Percentiles rank a stretch among this genome's conserved stretches.
phyloP scores from a whole-genome alignment of 2,797 vertebrate species.

The Numenius phaeopus region DNA sequence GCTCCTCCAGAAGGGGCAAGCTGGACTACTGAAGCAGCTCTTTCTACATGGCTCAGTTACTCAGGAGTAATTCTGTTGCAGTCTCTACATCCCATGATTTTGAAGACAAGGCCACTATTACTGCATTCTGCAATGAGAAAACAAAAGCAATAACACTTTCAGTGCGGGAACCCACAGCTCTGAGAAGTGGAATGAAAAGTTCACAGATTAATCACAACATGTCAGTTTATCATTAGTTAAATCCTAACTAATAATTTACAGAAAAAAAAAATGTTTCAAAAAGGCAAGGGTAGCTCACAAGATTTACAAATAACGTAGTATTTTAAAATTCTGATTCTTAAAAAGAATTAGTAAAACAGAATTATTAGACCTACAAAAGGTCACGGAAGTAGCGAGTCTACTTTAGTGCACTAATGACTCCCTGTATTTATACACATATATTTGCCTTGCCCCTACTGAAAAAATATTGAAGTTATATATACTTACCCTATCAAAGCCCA shows the following conservation, averaged over 20 bases:
- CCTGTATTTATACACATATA: background rate
- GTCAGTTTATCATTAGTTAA: background rate
- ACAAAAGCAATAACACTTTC: slow-evolving; percentile 30
- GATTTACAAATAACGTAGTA: background rate
- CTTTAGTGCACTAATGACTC: background rate
- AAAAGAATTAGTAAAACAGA: background rate
- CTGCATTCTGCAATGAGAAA: slow-evolving; percentile 90
- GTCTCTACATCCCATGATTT: slow-evolving; percentile 99
- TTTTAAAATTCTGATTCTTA: background rate
- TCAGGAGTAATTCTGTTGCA: slow-evolving; percentile 97
- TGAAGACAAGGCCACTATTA: slow-evolving; percentile 99
- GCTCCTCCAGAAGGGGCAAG: slow-evolving; percentile 83
- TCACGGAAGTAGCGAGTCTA: background rate
- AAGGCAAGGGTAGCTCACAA: background rate
- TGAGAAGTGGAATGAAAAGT: background rate
- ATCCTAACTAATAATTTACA: background rate
- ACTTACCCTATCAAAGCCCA: slow-evolving; percentile 99
- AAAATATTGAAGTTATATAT: background rate
- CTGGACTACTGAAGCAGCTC: slow-evolving; percentile 78
- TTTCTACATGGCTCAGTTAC: slow-evolving; percentile 89
- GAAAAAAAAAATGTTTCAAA: background rate
- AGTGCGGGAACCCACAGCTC: background rate
- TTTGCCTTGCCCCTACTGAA: background rate
- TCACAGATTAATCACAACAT: background rate
- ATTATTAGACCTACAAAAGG: background rate